These are phyloP conservation scores for Rhyacichthys aspro DNA, from an alignment of 2,797 vertebrate genomes.

Conservation along the genomic window DNA sequence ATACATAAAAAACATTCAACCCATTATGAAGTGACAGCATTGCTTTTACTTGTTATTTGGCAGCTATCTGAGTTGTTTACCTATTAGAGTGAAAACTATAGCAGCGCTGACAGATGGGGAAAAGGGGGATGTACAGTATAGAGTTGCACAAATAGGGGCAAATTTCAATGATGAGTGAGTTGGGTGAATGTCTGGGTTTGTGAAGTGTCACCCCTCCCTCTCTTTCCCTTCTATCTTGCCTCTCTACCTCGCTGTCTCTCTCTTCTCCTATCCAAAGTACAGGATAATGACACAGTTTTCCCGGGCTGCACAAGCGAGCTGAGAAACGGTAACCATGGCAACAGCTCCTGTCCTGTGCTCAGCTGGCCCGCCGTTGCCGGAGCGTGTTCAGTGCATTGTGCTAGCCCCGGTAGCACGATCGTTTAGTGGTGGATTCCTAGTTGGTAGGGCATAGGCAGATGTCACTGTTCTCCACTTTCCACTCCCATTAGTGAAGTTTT, in stretches of 20 bases:
- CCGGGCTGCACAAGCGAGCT: conserved; percentile 74
- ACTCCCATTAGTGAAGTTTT: conserved; percentile 45
- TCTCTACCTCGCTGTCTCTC: conserved; percentile 48
- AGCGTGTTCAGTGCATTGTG: conserved; percentile 69
- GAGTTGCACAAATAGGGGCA: conserved; percentile 59
- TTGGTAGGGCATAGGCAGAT: conserved; percentile 57
- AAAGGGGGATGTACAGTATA: conserved; percentile 15
- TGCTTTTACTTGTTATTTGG: conserved; percentile 63
- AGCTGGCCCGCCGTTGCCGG: conserved; percentile 65
- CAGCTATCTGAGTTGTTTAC: conserved; percentile 64
- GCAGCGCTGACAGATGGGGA: conserved; percentile 27
- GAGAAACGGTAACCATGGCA: conserved; percentile 83
- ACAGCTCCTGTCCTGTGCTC: conserved; percentile 82
- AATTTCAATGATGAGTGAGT: conserved; percentile 62
- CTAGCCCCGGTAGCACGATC: conserved; percentile 56
- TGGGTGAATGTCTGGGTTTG: conserved; percentile 33
- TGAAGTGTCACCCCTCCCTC: conserved; percentile 28
- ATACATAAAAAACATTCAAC: conserved; percentile 18
- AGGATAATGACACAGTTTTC: conserved; percentile 86
- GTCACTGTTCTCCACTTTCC: conserved; percentile 46
- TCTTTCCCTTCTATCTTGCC: conserved; percentile 21
- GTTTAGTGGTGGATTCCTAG: conserved; percentile 26
- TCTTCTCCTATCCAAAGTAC: conserved; percentile 75
- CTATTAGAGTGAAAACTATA: conserved; percentile 55
- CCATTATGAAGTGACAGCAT: conserved; percentile 53